These are phyloP conservation scores for Machaerirhynchus nigripectus DNA, from an alignment of 2,113 vertebrate genomes.

Conservation along the genomic window DNA sequence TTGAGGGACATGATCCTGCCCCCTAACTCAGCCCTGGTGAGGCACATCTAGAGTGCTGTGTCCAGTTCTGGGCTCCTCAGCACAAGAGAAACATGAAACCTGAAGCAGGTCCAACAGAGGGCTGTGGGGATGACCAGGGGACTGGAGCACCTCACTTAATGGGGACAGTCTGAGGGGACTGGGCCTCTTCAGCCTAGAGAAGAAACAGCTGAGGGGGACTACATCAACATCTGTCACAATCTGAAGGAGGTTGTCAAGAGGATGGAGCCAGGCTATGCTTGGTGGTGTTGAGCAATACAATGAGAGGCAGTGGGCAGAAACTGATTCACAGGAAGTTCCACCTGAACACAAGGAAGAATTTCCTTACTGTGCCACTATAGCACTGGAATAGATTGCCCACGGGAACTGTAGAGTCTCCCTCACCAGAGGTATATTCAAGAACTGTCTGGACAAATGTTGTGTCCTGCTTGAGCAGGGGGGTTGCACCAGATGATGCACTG, in stretches of 20 bases:
- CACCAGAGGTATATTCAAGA: neutral
- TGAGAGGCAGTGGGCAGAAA: neutral
- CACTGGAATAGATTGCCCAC: neutral
- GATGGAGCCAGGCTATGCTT: neutral
- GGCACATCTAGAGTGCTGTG: neutral
- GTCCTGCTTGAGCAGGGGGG: neutral
- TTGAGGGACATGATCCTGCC: neutral
- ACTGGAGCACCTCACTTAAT: neutral
- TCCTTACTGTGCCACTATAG: neutral
- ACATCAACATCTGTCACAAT: neutral
- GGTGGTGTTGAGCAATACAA: neutral
- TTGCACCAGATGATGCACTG: accelerated
- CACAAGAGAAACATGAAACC: neutral
- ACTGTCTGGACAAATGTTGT: neutral
- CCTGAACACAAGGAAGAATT: neutral
- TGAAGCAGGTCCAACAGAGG: neutral
- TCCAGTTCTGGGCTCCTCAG: neutral
- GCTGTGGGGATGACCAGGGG: neutral
- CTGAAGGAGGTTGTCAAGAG: neutral
- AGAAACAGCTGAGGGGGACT: neutral
- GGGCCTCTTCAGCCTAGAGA: neutral
- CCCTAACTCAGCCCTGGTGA: neutral
- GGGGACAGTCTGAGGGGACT: neutral
- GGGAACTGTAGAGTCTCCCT: neutral
- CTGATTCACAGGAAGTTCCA: neutral